A percentile compares a stretch with the other conserved stretches of the same genome.
Evolutionary conservation across 2,888 invertebrate genomes (phyloP).

Genomic region (Diachrysia chrysitis): DNA sequence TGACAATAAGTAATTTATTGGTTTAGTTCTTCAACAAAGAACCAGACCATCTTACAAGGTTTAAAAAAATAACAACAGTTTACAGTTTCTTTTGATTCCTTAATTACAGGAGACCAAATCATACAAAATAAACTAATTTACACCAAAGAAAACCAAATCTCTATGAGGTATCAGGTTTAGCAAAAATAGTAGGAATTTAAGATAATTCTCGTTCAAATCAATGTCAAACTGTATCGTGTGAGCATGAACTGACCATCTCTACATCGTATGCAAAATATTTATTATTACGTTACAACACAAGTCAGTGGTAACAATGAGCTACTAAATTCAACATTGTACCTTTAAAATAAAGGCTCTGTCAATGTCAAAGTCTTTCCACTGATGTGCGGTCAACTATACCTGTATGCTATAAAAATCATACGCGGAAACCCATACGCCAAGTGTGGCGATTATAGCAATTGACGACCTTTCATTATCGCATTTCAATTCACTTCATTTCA

Average conservation of each 20-base stretch:
- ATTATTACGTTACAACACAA: background rate
- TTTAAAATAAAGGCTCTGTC: background rate
- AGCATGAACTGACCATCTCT: background rate
- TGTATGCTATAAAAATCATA: conserved; percentile 3
- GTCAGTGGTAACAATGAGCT: background rate
- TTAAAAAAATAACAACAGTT: no score
- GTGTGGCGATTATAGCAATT: conserved; percentile 9
- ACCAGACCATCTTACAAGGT: no score
- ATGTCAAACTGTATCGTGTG: background rate
- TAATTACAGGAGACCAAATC: no score
- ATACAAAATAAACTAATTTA: no score
- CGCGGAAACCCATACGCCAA: conserved; percentile 6
- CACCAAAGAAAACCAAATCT: no score
- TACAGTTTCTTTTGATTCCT: no score
- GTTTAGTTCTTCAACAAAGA: no score
- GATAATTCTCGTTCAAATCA: background rate
- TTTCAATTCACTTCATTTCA: conserved; percentile 8
- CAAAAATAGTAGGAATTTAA: background rate
- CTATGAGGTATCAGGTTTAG: no score
- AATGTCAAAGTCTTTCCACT: background rate
- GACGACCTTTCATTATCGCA: conserved; percentile 9
- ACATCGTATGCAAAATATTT: background rate
- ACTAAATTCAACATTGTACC: background rate
- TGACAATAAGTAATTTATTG: background rate
- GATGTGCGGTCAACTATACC: conserved; percentile 2